phyloP scores from a whole-genome alignment of 2,113 vertebrate species.

The Acrocephalus kingi region DNA sequence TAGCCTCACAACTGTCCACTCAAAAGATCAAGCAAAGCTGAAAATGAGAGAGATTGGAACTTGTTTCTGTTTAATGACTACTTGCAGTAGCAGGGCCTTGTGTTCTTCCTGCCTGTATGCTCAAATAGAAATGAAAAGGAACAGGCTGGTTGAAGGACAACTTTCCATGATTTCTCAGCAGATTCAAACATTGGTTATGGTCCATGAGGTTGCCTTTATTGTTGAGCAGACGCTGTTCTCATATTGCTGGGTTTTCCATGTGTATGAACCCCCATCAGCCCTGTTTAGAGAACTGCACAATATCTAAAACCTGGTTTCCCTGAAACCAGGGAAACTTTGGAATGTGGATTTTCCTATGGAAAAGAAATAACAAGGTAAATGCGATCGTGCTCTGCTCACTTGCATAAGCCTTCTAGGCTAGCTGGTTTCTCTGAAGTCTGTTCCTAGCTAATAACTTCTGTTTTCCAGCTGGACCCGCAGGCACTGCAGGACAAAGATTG shows the following conservation, averaged over 20 bases:
- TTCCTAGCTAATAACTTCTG: background rate
- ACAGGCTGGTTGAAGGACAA: background rate
- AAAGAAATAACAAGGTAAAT: background rate
- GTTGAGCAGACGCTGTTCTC: background rate
- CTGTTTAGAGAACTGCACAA: background rate
- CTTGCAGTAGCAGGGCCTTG: background rate
- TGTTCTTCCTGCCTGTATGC: background rate
- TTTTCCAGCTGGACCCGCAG: slow-evolving; percentile 90
- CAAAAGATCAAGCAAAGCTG: background rate
- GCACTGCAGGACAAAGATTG: slow-evolving; percentile 92
- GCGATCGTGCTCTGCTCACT: background rate
- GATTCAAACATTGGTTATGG: background rate
- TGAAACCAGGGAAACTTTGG: background rate
- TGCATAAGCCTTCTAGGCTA: background rate
- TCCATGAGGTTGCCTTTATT: background rate
- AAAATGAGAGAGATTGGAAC: background rate
- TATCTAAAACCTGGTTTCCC: background rate
- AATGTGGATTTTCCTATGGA: background rate
- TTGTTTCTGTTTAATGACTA: background rate
- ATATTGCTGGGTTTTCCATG: background rate
- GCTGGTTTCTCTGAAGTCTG: background rate
- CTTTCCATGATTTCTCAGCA: background rate
- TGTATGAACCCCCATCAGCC: background rate
- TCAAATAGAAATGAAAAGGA: background rate
- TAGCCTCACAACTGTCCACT: background rate